Conservation (phyloP, 1,140 invertebrate species). For the Caenorhabditis briggsae region DNA sequence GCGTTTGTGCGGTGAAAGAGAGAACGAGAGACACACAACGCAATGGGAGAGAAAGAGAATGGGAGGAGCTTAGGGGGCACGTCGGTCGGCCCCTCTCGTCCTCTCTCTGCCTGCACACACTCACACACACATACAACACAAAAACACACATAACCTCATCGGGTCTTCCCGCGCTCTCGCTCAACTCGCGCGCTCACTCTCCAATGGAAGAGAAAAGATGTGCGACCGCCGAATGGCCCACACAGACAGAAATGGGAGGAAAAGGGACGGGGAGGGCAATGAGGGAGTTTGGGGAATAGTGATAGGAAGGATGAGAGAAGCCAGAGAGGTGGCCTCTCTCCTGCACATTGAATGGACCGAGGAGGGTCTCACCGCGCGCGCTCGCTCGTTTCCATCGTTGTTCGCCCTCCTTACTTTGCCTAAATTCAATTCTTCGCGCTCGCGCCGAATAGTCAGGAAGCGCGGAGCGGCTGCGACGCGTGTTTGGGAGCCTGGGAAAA, state of each 20-base stretch:
- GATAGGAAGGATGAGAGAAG: neutral
- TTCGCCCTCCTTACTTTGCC: too few species aligned
- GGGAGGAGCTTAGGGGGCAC: constrained; percentile 20
- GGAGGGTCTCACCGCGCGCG: neutral
- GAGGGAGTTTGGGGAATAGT: neutral
- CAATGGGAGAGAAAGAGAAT: constrained; percentile 11
- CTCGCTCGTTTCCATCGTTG: too few species aligned
- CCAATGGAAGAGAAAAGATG: neutral
- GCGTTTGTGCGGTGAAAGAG: neutral
- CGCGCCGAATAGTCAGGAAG: too few species aligned
- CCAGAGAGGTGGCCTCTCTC: neutral
- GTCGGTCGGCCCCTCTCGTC: neutral
- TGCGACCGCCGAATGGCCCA: neutral
- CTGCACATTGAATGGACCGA: neutral
- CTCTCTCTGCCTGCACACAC: neutral
- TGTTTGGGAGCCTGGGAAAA: neutral
- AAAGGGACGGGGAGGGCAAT: neutral
- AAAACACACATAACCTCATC: neutral
- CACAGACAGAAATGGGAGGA: neutral
- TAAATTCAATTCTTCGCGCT: too few species aligned
- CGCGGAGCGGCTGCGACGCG: too few species aligned
- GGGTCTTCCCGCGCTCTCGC: too few species aligned
- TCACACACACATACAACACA: neutral
- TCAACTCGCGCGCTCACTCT: neutral
- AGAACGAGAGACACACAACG: neutral